Evolutionary conservation across 2,888 invertebrate species (phyloP), one percentile per base, ranked within the genome.

Genomic region (Tenthredo amoena): DNA sequence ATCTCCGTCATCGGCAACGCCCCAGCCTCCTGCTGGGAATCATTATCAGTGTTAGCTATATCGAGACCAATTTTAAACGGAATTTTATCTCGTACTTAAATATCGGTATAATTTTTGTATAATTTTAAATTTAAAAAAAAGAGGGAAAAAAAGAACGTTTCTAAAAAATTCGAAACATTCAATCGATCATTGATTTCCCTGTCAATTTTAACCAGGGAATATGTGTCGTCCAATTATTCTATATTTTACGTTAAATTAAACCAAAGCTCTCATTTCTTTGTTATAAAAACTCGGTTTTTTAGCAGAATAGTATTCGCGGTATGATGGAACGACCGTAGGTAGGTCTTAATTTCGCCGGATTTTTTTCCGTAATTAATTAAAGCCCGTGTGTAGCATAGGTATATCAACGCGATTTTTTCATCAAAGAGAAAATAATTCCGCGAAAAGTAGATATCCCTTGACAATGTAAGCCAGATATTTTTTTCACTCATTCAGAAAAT

Each of bases 1-100:
- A 96, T 94, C 92, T 96, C 96, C 93, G 95, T 95, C 95, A 96
- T 95, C 88, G 95, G 96, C 89, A 96, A 93, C 88, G 95, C 95
- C 85, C 95, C 95, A 89, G 95, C 95, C 92, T 96, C 96, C 95
- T 96, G 94, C 89, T 93, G 91, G 87, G 83, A 89, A 89, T 87
- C 82, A 88, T 83, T 85, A 85, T 58, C 85, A 87, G 87, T 90
- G 91, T 91, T 90, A 91, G 91, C 89, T 88, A 88, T 85, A 88
- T 87, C 86, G 86, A 83, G 37, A 4, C 47, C 12, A 18, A 15
- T n/a, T 26, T 81, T 6, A 62, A 21, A 0, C 18, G n/a, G n/a
- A n/a, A 55, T 55, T 55, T 55, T 1, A n/a, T n/a, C n/a, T n/a
- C n/a, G 7, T n/a, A 55, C 47, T 47, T 0, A 12, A 47, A 43